Conservation (phyloP, 2,113 vertebrate genomes). For the Eupsittula cactorum region DNA sequence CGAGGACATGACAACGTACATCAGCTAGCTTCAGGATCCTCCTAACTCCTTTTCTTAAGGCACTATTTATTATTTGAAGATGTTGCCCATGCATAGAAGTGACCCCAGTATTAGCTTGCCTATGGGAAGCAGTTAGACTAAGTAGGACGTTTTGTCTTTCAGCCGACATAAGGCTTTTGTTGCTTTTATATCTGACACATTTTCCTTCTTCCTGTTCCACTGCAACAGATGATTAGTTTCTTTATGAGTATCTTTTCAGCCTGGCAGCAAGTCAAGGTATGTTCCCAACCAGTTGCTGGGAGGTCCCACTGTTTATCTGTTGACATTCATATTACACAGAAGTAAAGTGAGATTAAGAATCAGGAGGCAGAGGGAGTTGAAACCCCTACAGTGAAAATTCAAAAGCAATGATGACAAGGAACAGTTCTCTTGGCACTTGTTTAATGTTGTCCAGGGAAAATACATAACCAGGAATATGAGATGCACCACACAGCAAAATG, state of each 20-base stretch:
- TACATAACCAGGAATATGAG: background rate
- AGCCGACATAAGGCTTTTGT: background rate
- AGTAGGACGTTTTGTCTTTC: background rate
- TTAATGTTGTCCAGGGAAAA: background rate
- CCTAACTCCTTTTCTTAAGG: conserved; percentile 5
- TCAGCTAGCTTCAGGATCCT: conserved; percentile 22
- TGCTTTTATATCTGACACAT: background rate
- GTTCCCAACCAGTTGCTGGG: background rate
- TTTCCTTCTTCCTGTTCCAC: background rate
- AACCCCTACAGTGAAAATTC: background rate
- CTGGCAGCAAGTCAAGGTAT: background rate
- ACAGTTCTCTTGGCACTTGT: background rate
- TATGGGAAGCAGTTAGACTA: background rate
- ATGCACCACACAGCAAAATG: background rate
- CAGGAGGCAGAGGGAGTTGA: background rate
- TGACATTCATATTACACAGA: background rate
- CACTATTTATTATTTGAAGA: conserved; percentile 47
- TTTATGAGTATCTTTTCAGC: background rate
- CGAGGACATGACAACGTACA: conserved; percentile 14
- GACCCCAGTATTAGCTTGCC: background rate
- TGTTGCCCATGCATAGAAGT: background rate
- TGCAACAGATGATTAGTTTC: background rate
- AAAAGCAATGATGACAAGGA: background rate
- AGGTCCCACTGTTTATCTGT: background rate
- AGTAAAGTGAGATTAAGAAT: background rate